Percentiles rank a stretch among this genome's conserved stretches.
phyloP scores from a whole-genome alignment of 1,140 invertebrate genomes.

The Drosophila santomea region DNA sequence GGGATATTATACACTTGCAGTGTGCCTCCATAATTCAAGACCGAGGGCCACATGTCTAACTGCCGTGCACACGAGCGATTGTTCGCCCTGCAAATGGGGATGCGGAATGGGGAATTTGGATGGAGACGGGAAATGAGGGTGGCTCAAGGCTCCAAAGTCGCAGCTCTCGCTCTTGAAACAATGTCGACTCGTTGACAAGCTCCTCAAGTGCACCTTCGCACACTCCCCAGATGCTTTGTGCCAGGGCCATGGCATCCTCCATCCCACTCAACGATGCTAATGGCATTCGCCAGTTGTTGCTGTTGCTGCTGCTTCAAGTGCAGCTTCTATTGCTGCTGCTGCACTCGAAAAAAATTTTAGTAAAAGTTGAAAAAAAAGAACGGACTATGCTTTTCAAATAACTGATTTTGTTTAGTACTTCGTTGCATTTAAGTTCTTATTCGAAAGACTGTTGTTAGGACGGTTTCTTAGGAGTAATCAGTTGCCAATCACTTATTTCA shows the following conservation, averaged over 20 bases:
- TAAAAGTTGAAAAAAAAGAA: neutral
- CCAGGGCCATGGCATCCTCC: slow-evolving; percentile 42
- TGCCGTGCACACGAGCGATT: slow-evolving; percentile 30
- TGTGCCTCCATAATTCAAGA: slow-evolving; percentile 14
- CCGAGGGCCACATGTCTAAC: slow-evolving; percentile 17
- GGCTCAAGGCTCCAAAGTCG: slow-evolving; percentile 64
- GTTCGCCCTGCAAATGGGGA: slow-evolving; percentile 20
- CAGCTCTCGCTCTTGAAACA: slow-evolving; percentile 72
- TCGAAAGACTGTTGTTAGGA: too few relatives aligned
- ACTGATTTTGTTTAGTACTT: too few relatives aligned
- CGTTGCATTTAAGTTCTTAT: too few relatives aligned
- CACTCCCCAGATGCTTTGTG: slow-evolving; percentile 28
- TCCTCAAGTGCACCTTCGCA: slow-evolving; percentile 59
- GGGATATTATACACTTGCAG: neutral
- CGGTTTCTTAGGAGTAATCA: too few relatives aligned
- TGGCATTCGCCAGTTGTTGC: slow-evolving; percentile 71
- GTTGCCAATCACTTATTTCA: too few relatives aligned
- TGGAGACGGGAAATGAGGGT: slow-evolving; percentile 9
- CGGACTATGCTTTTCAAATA: neutral
- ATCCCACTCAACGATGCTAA: slow-evolving; percentile 49
- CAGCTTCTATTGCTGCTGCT: neutral
- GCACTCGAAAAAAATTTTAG: slow-evolving; percentile 2
- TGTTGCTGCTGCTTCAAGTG: slow-evolving; percentile 25
- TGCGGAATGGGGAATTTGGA: neutral
- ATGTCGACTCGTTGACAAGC: slow-evolving; percentile 75